These are phyloP conservation scores for Drosophila prosaltans DNA, from an alignment of 1,140 invertebrate genomes.

Conservation along the genomic window DNA sequence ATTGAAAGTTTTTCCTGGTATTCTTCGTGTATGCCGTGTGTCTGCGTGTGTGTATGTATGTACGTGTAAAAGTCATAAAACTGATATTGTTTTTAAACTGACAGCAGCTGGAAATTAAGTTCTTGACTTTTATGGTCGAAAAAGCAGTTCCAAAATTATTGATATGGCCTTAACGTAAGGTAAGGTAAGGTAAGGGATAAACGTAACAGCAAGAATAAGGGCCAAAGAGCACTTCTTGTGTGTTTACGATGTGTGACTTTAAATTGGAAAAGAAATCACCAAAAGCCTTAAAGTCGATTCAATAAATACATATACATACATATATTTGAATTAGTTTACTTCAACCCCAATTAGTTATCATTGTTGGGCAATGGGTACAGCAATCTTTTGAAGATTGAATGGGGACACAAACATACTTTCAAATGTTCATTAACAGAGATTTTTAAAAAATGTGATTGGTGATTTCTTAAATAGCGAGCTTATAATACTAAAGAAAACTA, in stretches of 20 bases:
- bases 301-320: not conserved
- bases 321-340: not conserved
- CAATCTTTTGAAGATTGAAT: too few relatives aligned
- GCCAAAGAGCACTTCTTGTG: not conserved
- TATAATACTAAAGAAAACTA: too few relatives aligned
- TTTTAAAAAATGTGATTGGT: too few relatives aligned
- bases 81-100: slow-evolving; percentile 73
- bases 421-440: too few relatives aligned
- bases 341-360: not conserved
- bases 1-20: slow-evolving; percentile 73
- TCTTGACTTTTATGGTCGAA: slow-evolving; percentile 74
- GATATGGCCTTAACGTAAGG: slow-evolving; percentile 52
- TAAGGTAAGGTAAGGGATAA: not conserved
- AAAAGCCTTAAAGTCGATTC: slow-evolving; percentile 1
- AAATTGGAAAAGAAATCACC: slow-evolving; percentile 5
- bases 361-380: too few relatives aligned
- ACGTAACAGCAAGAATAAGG: not conserved
- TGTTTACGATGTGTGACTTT: slow-evolving; percentile 11
- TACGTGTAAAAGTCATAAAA: slow-evolving; percentile 59
- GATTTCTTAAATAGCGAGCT: too few relatives aligned
- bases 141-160: slow-evolving; percentile 73
- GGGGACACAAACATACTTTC: too few relatives aligned
- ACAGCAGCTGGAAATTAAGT: slow-evolving; percentile 79
- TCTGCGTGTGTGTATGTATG: slow-evolving; percentile 11
- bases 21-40: slow-evolving; percentile 19